Conservation (phyloP, 2,797 vertebrate species). For the Typhlichthys eigenmanni region DNA sequence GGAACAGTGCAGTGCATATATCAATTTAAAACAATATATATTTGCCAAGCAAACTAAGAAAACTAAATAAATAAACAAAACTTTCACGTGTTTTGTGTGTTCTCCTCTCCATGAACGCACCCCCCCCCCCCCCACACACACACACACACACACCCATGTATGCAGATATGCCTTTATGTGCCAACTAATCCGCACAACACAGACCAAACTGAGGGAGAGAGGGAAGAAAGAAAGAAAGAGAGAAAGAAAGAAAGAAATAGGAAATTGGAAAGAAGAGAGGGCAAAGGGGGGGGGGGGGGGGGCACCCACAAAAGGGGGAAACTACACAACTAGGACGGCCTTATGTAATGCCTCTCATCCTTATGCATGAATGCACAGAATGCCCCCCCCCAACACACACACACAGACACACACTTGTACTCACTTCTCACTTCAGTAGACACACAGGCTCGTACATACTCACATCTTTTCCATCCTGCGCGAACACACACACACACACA, state of each 20-base stretch:
- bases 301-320: constrained; percentile 19
- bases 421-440: constrained; percentile 70
- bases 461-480: constrained; percentile 42
- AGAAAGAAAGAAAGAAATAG: constrained; percentile 23
- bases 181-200: constrained; percentile 11
- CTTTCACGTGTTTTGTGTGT: not conserved
- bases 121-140: constrained; percentile 6
- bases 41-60: too few relatives aligned
- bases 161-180: constrained; percentile 2
- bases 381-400: too few relatives aligned
- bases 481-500: constrained; percentile 9
- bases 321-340: constrained; percentile 69
- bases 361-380: constrained; percentile 25
- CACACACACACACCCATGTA: constrained; percentile 1
- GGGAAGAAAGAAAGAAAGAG: constrained; percentile 7
- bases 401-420: constrained; percentile 53
- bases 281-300: constrained; percentile 43
- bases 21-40: too few relatives aligned
- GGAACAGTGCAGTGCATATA: too few relatives aligned
- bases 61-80: too few relatives aligned
- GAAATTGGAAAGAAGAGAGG: not conserved
- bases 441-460: constrained; percentile 59
- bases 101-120: too few relatives aligned
- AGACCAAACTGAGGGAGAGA: constrained; percentile 13
- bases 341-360: constrained; percentile 74